A percentile compares a stretch with the other conserved stretches of the same genome.
Evolutionary conservation across 2,113 vertebrate species (phyloP).

Genomic region (Ictidomys tridecemlineatus): DNA sequence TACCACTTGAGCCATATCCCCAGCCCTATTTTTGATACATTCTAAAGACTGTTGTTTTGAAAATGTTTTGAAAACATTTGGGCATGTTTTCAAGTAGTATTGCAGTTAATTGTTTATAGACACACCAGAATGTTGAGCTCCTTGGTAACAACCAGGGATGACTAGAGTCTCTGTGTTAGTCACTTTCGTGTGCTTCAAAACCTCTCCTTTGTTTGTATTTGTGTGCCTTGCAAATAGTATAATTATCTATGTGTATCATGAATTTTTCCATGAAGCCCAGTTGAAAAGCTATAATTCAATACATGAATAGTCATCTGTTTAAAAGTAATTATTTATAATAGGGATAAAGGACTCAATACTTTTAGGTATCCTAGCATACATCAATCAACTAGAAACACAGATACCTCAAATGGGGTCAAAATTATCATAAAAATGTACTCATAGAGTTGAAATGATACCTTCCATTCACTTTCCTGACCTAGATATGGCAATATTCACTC

Average conservation of each 20-base stretch:
- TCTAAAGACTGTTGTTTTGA: neutral
- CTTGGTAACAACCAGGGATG: neutral
- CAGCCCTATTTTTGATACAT: no score
- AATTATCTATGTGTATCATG: neutral
- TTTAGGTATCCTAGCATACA: neutral
- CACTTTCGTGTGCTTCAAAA: no score
- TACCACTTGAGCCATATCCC: no score
- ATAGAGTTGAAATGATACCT: neutral
- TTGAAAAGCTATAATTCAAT: neutral
- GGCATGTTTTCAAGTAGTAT: neutral
- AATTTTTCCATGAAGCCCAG: neutral
- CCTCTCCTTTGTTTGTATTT: neutral
- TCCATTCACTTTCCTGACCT: neutral
- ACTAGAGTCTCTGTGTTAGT: neutral
- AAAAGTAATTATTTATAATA: neutral
- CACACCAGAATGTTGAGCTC: neutral
- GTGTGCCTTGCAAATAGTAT: neutral
- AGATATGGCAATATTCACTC: neutral
- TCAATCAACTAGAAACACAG: neutral
- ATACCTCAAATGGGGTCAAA: neutral
- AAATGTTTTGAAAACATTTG: neutral
- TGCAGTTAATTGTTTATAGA: neutral
- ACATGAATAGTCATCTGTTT: neutral
- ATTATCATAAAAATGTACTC: neutral
- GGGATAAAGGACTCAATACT: neutral